These are phyloP conservation scores for Lithophane semibrunnea DNA, from an alignment of 2,888 invertebrate species.

Conservation along the genomic window DNA sequence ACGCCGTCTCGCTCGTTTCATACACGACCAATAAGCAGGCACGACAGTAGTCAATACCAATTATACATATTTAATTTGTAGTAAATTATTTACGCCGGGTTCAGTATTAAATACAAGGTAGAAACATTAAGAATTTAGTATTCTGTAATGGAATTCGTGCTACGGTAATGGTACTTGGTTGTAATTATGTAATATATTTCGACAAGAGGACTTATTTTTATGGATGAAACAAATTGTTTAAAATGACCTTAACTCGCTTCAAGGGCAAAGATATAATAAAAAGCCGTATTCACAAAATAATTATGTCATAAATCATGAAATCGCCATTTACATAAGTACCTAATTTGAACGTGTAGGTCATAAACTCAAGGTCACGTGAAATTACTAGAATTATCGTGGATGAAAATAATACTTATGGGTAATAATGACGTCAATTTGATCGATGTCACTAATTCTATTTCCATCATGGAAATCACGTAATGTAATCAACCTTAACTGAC, in stretches of 20 bases:
- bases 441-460: constrained; percentile 24
- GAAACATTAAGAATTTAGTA: constrained; percentile 32
- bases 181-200: constrained; percentile 6
- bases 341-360: constrained; percentile 13
- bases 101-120: constrained; percentile 34
- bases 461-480: constrained; percentile 35
- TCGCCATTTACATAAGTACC: not conserved
- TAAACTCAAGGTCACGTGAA: constrained; percentile 26
- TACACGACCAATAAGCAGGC: constrained; percentile 39
- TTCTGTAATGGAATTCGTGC: constrained; percentile 47
- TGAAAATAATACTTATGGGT: constrained; percentile 13
- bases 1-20: constrained; percentile 54
- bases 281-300: constrained; percentile 15
- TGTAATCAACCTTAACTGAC: not conserved
- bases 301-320: constrained; percentile 40
- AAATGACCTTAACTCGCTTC: not conserved
- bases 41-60: constrained; percentile 42
- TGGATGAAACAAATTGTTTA: not conserved
- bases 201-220: not conserved
- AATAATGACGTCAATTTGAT: constrained; percentile 47
- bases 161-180: constrained; percentile 22
- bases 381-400: constrained; percentile 22
- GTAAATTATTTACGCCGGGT: constrained; percentile 48
- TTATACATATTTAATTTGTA: constrained; percentile 49
- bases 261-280: constrained; percentile 25